Evolutionary conservation across 2,888 invertebrate genomes (phyloP), one percentile per base, ranked within the genome.

Genomic region (Polyommatus icarus): DNA sequence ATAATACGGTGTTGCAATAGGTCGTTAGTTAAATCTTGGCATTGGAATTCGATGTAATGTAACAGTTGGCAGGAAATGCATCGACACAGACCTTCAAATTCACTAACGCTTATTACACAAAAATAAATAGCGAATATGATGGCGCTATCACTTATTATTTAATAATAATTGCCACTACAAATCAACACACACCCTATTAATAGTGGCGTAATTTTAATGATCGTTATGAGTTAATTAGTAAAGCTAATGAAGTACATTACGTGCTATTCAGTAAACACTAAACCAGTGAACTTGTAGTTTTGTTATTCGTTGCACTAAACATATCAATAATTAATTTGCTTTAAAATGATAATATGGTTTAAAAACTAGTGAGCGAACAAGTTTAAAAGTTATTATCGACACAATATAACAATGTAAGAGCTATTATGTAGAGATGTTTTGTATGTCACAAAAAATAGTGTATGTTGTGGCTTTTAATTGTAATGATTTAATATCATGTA

Each of bases 21-120:
- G 54, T 76, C 46, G 50, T 78, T 78, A 67, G 76, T 78, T 24
- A 76, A 76, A 71, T 57, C 12, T 40, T 72, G 67, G 73, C 71
- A 75, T 59, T 61, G 75, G 46, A 72, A 75, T 76, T 71, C 71
- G 54, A 71, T 76, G 67, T 76, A 78, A 75, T 78, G 76, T 80
- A 82, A 81, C 78, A 82, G 79, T 81, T 81, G 80, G 81, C 82
- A 82, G 78, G 15, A 75, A 77, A 78, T 71, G 77, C 78, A 77
- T 71, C 71, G 77, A 72, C 61, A 78, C 76, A 77, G 79, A 79
- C 79, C 78, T 79, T 81, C 79, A 75, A 79, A 57, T 79, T 77
- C 78, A 54, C 76, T 71, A 76, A 46, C 29, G 24, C 77, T 72
- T 71, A 59, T 78, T 76, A 71, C 20, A 59, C 59, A 32, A 20